These are phyloP conservation scores for Leucophenga maculata DNA, from an alignment of 2,888 invertebrate genomes.

Conservation along the genomic window DNA sequence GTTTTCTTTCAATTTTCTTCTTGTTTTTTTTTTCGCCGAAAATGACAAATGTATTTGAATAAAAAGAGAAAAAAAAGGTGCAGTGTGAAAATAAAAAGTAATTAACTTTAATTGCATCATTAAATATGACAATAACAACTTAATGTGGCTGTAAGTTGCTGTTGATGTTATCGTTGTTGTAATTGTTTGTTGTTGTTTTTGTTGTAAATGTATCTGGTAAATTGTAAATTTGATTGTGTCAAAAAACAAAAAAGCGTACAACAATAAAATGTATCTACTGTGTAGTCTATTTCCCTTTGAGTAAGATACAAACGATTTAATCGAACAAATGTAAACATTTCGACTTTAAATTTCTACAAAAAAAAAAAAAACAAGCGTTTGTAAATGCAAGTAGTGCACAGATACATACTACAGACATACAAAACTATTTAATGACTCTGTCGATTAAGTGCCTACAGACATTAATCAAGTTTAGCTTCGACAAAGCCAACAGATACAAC, in stretches of 20 bases:
- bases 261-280: not conserved
- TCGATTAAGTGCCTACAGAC: constrained; percentile 28
- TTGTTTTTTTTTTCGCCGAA: no score
- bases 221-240: constrained; percentile 41
- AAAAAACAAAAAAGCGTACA: constrained; percentile 18
- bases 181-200: constrained; percentile 1
- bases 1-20: no score
- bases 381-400: constrained; percentile 40
- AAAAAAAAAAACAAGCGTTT: not conserved
- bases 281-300: no score
- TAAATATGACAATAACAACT: constrained; percentile 58
- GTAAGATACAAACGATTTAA: no score
- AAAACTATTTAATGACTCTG: constrained; percentile 48
- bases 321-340: not conserved
- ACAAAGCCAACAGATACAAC: constrained; percentile 27
- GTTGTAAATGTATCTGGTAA: constrained; percentile 27
- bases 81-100: constrained; percentile 35
- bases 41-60: not conserved
- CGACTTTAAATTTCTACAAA: constrained; percentile 23
- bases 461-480: constrained; percentile 11
- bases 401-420: constrained; percentile 43
- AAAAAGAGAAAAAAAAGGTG: constrained; percentile 11
- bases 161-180: constrained; percentile 4
- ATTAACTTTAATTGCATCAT: constrained; percentile 62
- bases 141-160: constrained; percentile 45